A percentile compares a stretch with the other conserved stretches of the same genome.
Conservation (phyloP, 2,113 vertebrate genomes). For the Galbula dea region DNA sequence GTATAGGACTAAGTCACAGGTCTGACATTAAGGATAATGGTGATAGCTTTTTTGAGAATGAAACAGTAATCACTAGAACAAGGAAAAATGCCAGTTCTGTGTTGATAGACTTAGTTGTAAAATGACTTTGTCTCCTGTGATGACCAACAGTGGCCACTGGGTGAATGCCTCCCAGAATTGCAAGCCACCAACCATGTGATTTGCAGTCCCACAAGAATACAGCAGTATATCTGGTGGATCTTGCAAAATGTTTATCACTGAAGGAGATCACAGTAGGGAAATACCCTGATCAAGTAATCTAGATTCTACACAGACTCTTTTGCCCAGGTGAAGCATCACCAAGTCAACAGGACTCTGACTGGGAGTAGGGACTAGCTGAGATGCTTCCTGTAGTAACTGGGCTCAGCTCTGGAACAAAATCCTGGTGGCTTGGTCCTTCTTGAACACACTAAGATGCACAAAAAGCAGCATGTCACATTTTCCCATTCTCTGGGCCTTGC, state of each 20-base stretch:
- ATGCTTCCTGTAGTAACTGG: not conserved
- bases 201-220: not conserved
- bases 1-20: not conserved
- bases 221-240: not conserved
- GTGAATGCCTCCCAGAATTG: not conserved
- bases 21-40: not conserved
- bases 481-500: not conserved
- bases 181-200: not conserved
- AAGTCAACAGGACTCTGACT: not conserved
- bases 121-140: not conserved
- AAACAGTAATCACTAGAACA: not conserved
- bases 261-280: not conserved
- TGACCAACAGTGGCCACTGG: not conserved
- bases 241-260: not conserved
- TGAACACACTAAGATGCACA: not conserved
- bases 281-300: not conserved
- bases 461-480: not conserved
- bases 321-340: not conserved
- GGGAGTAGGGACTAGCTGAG: not conserved
- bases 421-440: not conserved
- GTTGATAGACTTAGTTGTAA: not conserved
- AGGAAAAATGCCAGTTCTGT: not conserved
- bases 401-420: not conserved
- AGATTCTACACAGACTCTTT: not conserved
- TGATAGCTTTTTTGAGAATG: not conserved